A percentile compares a stretch with the other conserved stretches of the same genome.
Conservation (phyloP, 2,888 invertebrate genomes). For the Spatulosminthurus flaviceps region DNA sequence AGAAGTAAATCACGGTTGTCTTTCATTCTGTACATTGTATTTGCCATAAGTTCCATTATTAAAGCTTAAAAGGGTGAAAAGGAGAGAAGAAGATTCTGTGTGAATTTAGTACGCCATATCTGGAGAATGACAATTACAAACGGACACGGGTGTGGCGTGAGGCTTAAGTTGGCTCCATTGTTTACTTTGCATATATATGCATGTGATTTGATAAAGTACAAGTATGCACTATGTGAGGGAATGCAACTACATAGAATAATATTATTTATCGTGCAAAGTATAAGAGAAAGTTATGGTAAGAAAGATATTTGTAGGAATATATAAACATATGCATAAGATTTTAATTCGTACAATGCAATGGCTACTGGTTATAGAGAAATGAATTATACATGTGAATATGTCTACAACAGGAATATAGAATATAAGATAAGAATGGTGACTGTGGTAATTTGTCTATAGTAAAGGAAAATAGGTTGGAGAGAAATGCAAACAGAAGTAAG, state of each 20-base stretch:
- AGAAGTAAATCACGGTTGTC: no score
- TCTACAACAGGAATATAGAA: no score
- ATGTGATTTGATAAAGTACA: conserved; percentile 33
- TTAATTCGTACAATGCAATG: no score
- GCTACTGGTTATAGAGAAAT: neutral
- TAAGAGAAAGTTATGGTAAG: neutral
- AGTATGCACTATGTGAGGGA: neutral
- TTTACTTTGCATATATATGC: conserved; percentile 27
- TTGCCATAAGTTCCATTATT: neutral
- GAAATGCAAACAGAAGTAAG: conserved; percentile 5
- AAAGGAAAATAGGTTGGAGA: neutral
- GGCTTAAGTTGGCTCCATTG: conserved; percentile 21
- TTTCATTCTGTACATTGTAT: no score
- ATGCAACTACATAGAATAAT: no score
- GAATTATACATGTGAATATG: neutral
- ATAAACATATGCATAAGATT: no score
- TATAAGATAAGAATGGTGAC: no score
- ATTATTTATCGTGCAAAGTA: no score
- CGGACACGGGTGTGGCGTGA: conserved; percentile 18
- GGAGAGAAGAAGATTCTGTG: neutral
- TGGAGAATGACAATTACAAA: conserved; percentile 12
- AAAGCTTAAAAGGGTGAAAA: neutral
- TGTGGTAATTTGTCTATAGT: no score
- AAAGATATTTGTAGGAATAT: no score
- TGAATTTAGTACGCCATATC: conserved; percentile 7